Conservation (phyloP, 1,140 invertebrate species). For the Reticulitermes speratus region DNA sequence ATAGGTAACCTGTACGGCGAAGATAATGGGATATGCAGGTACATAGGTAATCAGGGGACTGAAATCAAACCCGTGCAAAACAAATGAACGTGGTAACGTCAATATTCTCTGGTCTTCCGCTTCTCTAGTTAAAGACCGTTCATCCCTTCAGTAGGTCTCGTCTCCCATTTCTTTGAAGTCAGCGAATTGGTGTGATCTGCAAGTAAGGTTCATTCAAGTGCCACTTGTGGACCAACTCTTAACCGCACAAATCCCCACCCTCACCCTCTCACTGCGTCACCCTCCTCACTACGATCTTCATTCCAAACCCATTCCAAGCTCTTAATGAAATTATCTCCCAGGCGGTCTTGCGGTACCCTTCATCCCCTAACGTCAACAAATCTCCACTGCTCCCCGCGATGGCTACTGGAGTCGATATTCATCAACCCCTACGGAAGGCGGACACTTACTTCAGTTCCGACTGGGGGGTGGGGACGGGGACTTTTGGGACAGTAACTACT, state of each 20-base stretch:
- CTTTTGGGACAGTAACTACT: background rate
- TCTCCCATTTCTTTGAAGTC: background rate
- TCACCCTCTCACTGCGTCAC: background rate
- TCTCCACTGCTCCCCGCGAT: background rate
- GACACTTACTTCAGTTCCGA: background rate
- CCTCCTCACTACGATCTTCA: slow-evolving; percentile 40
- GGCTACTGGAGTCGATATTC: background rate
- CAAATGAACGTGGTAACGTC: too few species aligned
- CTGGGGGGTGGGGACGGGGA: background rate
- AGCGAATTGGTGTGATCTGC: background rate
- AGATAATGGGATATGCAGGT: too few species aligned
- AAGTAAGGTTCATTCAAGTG: slow-evolving; percentile 48
- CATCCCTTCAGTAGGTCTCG: background rate
- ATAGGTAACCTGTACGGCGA: too few species aligned
- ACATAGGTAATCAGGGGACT: too few species aligned
- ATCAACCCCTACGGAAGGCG: background rate
- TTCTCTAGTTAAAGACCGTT: background rate
- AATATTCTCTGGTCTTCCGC: background rate
- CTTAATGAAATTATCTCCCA: slow-evolving; percentile 57
- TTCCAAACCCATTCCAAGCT: slow-evolving; percentile 54
- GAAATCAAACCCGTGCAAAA: too few species aligned
- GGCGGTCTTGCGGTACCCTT: slow-evolving; percentile 41
- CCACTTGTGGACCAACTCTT: slow-evolving; percentile 52
- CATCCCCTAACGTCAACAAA: background rate
- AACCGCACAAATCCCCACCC: slow-evolving; percentile 21